phyloP scores from a whole-genome alignment of 2,888 invertebrate genomes.

The Dione vanillae region DNA sequence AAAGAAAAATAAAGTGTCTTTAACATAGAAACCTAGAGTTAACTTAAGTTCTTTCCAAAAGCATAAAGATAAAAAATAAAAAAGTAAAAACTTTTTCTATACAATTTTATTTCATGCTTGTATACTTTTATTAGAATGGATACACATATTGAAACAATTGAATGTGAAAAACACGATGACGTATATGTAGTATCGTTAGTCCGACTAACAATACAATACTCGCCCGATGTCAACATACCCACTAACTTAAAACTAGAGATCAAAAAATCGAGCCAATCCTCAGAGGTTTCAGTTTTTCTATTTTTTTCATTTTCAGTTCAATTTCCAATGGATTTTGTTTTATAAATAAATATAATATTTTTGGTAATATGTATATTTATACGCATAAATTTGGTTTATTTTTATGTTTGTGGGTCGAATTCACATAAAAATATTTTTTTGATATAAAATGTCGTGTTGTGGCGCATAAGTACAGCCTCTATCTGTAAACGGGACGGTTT shows the following conservation, averaged over 20 bases:
- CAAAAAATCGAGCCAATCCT: slow-evolving; percentile 25
- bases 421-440: not conserved
- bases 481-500: too few species aligned
- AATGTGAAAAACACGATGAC: slow-evolving; percentile 23
- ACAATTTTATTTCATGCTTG: not conserved
- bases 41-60: too few species aligned
- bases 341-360: not conserved
- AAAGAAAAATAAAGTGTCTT: too few species aligned
- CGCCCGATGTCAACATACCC: slow-evolving; percentile 16
- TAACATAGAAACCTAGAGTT: too few species aligned
- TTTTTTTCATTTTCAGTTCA: not conserved
- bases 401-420: not conserved
- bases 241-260: slow-evolving; percentile 26
- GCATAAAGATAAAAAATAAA: too few species aligned
- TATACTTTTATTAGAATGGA: slow-evolving; percentile 13
- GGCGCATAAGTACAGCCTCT: too few species aligned
- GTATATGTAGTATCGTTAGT: slow-evolving; percentile 16
- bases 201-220: slow-evolving; percentile 23
- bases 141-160: slow-evolving; percentile 13
- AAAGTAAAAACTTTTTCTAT: too few species aligned
- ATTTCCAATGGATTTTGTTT: slow-evolving; percentile 2
- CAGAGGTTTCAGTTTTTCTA: slow-evolving; percentile 25
- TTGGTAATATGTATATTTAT: too few species aligned
- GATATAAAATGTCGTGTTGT: too few species aligned
- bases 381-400: not conserved